Percentiles rank a stretch among this genome's conserved stretches.
Evolutionary conservation across 2,113 vertebrate species (phyloP).

Genomic region (Dasyurus viverrinus): DNA sequence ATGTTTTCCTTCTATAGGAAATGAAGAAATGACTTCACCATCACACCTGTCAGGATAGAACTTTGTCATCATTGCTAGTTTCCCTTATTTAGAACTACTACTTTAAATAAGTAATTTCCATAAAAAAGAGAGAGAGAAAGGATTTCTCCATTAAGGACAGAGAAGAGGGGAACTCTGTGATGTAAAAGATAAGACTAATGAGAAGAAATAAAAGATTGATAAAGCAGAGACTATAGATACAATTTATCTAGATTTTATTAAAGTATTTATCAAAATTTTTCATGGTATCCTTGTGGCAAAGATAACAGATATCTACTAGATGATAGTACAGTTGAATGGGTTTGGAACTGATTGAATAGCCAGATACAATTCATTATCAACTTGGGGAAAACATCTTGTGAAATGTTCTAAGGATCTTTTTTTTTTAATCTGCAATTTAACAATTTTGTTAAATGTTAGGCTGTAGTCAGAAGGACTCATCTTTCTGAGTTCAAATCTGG

Average conservation of each 20-base stretch:
- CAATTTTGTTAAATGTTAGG: not conserved
- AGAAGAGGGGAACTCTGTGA: not conserved
- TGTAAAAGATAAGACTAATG: not conserved
- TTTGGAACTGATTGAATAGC: not conserved
- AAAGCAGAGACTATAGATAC: not conserved
- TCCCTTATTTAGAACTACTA: conserved; percentile 3
- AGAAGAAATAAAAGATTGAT: not conserved
- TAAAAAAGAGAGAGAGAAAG: not conserved
- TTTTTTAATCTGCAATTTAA: not conserved
- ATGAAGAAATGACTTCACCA: conserved; percentile 25
- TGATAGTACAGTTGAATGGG: not conserved
- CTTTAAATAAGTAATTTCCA: not conserved
- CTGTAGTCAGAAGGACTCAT: not conserved
- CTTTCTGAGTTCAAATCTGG: not conserved
- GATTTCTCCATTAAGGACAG: not conserved
- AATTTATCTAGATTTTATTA: not conserved
- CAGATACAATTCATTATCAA: not conserved
- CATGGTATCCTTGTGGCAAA: not conserved
- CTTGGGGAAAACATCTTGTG: not conserved
- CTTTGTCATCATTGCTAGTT: not conserved
- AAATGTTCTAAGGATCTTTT: not conserved
- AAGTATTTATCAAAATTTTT: not conserved
- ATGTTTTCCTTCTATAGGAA: not conserved
- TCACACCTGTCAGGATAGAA: not conserved
- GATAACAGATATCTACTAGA: not conserved